These are phyloP conservation scores for Indicator indicator DNA, from an alignment of 2,113 vertebrate genomes.

Conservation along the genomic window DNA sequence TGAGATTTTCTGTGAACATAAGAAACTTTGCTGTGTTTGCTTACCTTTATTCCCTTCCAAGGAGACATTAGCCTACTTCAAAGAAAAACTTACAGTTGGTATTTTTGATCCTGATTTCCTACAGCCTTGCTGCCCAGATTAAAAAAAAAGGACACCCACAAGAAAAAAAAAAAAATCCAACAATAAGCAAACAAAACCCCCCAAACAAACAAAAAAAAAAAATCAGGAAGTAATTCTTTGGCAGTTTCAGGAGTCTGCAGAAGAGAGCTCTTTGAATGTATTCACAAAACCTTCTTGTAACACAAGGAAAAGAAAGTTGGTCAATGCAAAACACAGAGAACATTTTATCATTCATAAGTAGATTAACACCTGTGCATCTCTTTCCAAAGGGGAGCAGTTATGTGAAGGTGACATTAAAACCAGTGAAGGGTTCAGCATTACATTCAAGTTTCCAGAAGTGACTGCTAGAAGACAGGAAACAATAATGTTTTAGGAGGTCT, in stretches of 20 bases:
- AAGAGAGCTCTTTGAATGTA: background rate
- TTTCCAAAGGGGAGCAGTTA: slow-evolving; percentile 36
- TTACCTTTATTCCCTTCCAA: background rate
- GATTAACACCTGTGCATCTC: slow-evolving; percentile 61
- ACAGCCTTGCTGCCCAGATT: background rate
- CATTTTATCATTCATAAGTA: background rate
- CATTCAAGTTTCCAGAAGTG: slow-evolving; percentile 25
- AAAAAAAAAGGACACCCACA: background rate
- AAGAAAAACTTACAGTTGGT: background rate
- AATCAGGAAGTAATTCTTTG: background rate
- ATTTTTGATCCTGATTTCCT: background rate
- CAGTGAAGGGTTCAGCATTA: slow-evolving; percentile 23
- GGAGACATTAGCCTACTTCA: background rate
- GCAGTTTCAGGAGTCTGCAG: background rate
- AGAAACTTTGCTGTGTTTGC: background rate
- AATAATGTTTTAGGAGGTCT: slow-evolving; percentile 44
- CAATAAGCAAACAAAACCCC: too few relatives aligned
- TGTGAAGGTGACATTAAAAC: slow-evolving; percentile 13
- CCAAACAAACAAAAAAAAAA: background rate
- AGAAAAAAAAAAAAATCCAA: too few relatives aligned
- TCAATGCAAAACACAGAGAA: background rate
- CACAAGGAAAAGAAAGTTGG: background rate
- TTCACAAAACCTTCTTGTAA: background rate
- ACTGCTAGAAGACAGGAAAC: slow-evolving; percentile 55
- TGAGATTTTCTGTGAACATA: background rate